phyloP scores from a whole-genome alignment of 1,140 invertebrate genomes.

The Himalopsyche phryganea region DNA sequence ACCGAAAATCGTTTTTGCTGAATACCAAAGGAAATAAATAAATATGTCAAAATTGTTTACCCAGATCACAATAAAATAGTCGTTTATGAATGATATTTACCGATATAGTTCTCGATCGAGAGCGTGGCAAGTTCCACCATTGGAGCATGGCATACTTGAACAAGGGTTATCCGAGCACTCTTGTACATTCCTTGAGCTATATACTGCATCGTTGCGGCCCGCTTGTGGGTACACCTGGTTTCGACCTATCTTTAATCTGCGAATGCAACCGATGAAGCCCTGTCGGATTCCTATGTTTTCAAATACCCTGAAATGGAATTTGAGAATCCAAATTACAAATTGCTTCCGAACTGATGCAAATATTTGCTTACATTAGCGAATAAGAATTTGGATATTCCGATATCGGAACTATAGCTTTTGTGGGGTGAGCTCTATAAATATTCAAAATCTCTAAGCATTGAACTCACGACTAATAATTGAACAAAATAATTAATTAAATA shows the following conservation, averaged over 20 bases:
- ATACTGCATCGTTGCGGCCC: constrained; percentile 40
- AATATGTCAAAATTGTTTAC: too few relatives aligned
- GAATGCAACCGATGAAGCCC: constrained; percentile 82
- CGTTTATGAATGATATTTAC: too few relatives aligned
- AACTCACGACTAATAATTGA: too few relatives aligned
- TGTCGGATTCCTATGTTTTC: constrained; percentile 79
- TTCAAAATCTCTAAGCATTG: too few relatives aligned
- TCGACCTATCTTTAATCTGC: constrained; percentile 70
- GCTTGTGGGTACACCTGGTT: constrained; percentile 63
- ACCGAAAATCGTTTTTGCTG: too few relatives aligned
- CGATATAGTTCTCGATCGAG: constrained; percentile 51
- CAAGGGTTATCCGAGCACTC: constrained; percentile 77
- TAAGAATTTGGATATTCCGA: too few relatives aligned
- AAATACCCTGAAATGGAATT: constrained; percentile 62
- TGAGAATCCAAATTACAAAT: neutral
- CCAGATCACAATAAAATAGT: too few relatives aligned
- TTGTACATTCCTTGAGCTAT: constrained; percentile 53
- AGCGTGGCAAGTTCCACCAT: constrained; percentile 75
- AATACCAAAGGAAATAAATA: too few relatives aligned
- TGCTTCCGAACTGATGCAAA: neutral
- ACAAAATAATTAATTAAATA: too few relatives aligned
- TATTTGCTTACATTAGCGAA: neutral
- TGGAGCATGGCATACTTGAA: constrained; percentile 70
- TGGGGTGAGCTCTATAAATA: too few relatives aligned
- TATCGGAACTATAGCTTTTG: too few relatives aligned